Base-by-base conservation (phyloP, 1,140 invertebrate species). In the Nixonia krombeini region DNA sequence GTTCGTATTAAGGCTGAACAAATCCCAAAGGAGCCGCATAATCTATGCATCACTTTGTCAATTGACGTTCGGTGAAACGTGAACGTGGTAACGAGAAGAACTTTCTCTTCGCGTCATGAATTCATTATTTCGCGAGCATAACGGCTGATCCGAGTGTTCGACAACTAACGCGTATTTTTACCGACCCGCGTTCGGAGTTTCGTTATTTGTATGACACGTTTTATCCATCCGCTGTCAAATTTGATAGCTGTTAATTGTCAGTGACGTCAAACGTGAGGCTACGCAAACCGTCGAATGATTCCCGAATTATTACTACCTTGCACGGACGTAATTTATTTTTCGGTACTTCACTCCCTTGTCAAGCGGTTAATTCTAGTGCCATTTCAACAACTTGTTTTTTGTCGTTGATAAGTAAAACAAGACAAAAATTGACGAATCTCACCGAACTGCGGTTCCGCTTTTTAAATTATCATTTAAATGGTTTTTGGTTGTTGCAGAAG, bases 31-130 rank as follows among this genome's bases (percentile, higher is more conserved):
- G 29, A 45, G 21, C 16, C 1, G 17, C 10, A 46, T 56, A 56
- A 46, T 56, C 52, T 23, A 12, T 12, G 13, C 21, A 35, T 51
- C 18, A 28, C 47, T 45, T 56, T 45, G 29, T 45, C 52, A 45
- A 33, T 26, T 13, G 21, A 18, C 35, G 40, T 40, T 40, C 47
- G 35, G n/a, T n/a, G n/a, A n/a, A 29, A 51, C 41, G 8, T 21
- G 16, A 25, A 42, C 26, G 21, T 13, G 25, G 41, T 53, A 53
- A 53, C 50, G 28, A 53, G 50, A 23, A 21, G 28, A 31, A 44
- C 38, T 46, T 38, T 26, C 40, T 25, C 31, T 29, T 41, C 17
- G 25, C 18, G 10, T 28, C 37, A 31, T 52, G 26, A 52, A 52
- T 42, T 41, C 40, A 42, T 28, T 25, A 42, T 26, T 18, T 10